Base-by-base conservation (phyloP, 2,113 vertebrate species). In the Megalops atlanticus region DNA sequence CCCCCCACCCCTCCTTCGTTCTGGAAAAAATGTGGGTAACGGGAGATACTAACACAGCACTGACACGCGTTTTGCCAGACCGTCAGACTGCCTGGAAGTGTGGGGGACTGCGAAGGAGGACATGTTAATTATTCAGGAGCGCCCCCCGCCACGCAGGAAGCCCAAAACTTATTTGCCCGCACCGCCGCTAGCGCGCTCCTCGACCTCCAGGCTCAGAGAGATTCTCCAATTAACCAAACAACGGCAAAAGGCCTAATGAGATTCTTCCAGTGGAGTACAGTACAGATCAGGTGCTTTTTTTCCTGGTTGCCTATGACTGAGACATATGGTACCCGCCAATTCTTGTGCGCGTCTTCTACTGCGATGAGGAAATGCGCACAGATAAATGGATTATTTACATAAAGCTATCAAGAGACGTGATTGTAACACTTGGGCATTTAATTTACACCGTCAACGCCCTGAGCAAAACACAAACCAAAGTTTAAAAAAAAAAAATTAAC, bases 21-120 rank as follows among this genome's bases (percentile, higher is more conserved):
- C 16, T 18, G 84, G 93, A 94, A 95, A 95, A 91, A 90, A 91
- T 90, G 86, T 85, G 82, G 90, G 90, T 90, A 89, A 78, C 69
- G 68, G 76, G 85, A 92, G 88, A 91, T 92, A 91, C 93, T 89
- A 88, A 92, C 93, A 91, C 88, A 76, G 82, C 87, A 92, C 91
- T 86, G 88, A 86, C 87, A 90, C 87, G 87, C 86, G 87, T 88
- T 88, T 49, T 83, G 76, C 88, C 76, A 88, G 85, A 82, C 81
- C 75, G 86, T 85, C 85, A 81, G 80, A 18, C 83, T 45, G 86
- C 85, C 89, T 84, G 79, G 89, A 89, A 83, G 86, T 80, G 40
- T 84, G 64, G 73, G 36, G 74, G 82, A 49, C 80, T 83, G 89
- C 87, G 89, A 88, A 88, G 87, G 88, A 84, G 84, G 87, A 89